A percentile compares a stretch with the other conserved stretches of the same genome.
Evolutionary conservation across 1,140 invertebrate genomes (phyloP).

Genomic region (Acromyrmex charruanus): DNA sequence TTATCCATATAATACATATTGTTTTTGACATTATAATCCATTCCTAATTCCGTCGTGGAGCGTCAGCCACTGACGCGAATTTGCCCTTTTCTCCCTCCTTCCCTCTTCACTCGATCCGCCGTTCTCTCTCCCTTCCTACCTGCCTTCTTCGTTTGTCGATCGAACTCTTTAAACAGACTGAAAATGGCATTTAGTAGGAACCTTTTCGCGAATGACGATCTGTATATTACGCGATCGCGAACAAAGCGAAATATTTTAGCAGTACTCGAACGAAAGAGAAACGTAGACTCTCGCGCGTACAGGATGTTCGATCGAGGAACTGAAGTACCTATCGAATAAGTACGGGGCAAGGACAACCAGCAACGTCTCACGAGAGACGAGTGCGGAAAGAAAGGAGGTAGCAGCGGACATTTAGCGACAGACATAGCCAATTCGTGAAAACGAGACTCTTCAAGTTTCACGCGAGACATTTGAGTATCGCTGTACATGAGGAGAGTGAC

Average conservation of each 20-base stretch:
- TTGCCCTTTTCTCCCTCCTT: slow-evolving; percentile 42
- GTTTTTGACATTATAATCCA: slow-evolving; percentile 79
- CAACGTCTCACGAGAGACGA: slow-evolving; percentile 64
- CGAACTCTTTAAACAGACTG: slow-evolving; percentile 47
- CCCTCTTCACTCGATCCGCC: slow-evolving; percentile 23
- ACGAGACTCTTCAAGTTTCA: slow-evolving; percentile 69
- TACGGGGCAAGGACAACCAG: slow-evolving; percentile 70
- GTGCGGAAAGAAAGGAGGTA: slow-evolving; percentile 57
- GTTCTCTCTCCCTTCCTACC: slow-evolving; percentile 20
- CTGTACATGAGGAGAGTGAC: slow-evolving; percentile 39
- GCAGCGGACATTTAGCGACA: slow-evolving; percentile 67
- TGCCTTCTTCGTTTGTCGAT: slow-evolving; percentile 64
- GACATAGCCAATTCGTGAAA: slow-evolving; percentile 69
- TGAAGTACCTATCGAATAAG: slow-evolving; percentile 52
- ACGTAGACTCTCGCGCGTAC: slow-evolving; percentile 11
- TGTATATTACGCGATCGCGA: not conserved
- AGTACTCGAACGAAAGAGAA: not conserved
- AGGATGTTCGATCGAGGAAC: slow-evolving; percentile 59
- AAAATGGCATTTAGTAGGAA: slow-evolving; percentile 41
- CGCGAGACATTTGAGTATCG: slow-evolving; percentile 58
- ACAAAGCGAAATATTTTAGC: not conserved
- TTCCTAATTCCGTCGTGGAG: slow-evolving; percentile 77
- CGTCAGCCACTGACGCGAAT: not conserved
- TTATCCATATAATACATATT: slow-evolving; percentile 82
- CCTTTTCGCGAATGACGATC: slow-evolving; percentile 4